Conservation (phyloP, 2,797 vertebrate species). For the Channa striata region DNA sequence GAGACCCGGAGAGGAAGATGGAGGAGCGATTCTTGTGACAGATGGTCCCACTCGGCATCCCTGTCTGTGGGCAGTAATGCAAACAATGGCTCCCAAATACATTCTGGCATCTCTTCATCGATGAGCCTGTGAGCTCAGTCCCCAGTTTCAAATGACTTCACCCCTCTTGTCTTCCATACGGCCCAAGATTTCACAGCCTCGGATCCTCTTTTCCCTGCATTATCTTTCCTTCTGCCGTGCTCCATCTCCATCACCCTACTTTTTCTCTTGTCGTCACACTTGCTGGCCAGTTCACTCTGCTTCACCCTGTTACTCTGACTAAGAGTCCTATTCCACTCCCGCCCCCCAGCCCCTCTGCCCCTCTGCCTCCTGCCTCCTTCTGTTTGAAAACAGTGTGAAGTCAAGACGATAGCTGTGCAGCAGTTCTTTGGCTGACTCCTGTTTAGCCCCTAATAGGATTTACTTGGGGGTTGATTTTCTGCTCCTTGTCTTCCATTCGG, state of each 20-base stretch:
- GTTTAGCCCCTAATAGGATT: constrained; percentile 80
- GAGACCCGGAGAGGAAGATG: constrained; percentile 39
- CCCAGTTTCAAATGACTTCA: constrained; percentile 51
- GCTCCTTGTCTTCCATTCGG: constrained; percentile 67
- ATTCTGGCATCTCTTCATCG: constrained; percentile 69
- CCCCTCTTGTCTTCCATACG: constrained; percentile 47
- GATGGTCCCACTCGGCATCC: constrained; percentile 69
- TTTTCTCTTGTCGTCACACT: constrained; percentile 33
- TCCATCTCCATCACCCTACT: constrained; percentile 32
- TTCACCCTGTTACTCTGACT: constrained; percentile 31
- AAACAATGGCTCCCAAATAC: constrained; percentile 73
- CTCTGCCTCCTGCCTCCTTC: constrained; percentile 29
- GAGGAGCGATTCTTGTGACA: constrained; percentile 64
- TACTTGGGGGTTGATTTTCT: constrained; percentile 70
- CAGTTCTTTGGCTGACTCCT: constrained; percentile 68
- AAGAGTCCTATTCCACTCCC: constrained; percentile 30
- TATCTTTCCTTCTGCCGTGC: constrained; percentile 28
- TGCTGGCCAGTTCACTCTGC: constrained; percentile 42
- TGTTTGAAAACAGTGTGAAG: constrained; percentile 47
- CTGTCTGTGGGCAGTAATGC: constrained; percentile 72
- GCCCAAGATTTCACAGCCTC: constrained; percentile 45
- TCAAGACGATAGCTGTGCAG: constrained; percentile 43
- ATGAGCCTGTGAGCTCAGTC: constrained; percentile 53
- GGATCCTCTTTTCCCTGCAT: constrained; percentile 8
- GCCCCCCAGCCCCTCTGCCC: constrained; percentile 9